These are phyloP conservation scores for Neogobius melanostomus DNA, from an alignment of 2,113 vertebrate species.

Conservation along the genomic window DNA sequence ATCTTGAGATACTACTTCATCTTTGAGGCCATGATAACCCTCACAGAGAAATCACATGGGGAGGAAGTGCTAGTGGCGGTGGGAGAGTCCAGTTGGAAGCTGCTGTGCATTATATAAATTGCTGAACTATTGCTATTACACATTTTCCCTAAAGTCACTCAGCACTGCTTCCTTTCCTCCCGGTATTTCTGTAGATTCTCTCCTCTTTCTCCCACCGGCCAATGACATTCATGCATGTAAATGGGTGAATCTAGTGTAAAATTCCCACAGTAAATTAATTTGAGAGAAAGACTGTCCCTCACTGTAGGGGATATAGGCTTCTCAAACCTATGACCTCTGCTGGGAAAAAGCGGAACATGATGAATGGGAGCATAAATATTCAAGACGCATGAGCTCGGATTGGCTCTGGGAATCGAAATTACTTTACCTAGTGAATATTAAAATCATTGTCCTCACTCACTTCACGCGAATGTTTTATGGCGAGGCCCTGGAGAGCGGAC, in stretches of 20 bases:
- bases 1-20: too few relatives aligned
- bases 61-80: too few relatives aligned
- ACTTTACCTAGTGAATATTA: background rate
- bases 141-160: too few relatives aligned
- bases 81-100: too few relatives aligned
- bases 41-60: too few relatives aligned
- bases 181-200: background rate
- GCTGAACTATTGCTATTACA: too few relatives aligned
- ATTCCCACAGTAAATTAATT: background rate
- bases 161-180: background rate
- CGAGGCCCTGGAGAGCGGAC: background rate
- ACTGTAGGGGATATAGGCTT: background rate
- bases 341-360: background rate
- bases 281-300: background rate
- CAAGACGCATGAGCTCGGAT: background rate
- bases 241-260: background rate
- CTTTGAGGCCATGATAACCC: too few relatives aligned
- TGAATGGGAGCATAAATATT: slow-evolving; percentile 3
- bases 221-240: background rate
- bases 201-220: background rate
- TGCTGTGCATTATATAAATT: too few relatives aligned
- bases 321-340: slow-evolving; percentile 3
- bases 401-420: background rate
- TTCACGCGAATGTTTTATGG: background rate
- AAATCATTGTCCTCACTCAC: background rate